phyloP scores from a whole-genome alignment of 2,888 invertebrate species.

The Odontothrips loti region DNA sequence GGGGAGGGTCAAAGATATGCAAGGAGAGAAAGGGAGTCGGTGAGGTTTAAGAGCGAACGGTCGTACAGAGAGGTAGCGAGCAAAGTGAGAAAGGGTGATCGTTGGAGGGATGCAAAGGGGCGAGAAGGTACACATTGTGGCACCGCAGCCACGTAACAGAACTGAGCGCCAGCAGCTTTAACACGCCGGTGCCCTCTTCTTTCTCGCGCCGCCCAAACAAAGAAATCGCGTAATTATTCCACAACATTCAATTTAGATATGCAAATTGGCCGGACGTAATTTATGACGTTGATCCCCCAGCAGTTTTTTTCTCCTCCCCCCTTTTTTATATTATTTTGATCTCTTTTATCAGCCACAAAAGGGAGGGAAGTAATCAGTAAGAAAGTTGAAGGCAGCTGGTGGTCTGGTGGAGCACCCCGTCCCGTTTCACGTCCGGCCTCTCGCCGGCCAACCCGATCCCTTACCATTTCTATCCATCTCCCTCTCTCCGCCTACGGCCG shows the following conservation, averaged over 20 bases:
- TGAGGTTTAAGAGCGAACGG: too few species aligned
- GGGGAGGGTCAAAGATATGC: neutral
- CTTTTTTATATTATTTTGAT: neutral
- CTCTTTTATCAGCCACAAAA: constrained; percentile 20
- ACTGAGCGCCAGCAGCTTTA: too few species aligned
- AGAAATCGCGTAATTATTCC: constrained; percentile 17
- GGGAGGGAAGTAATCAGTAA: constrained; percentile 5
- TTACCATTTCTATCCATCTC: neutral
- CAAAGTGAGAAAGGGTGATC: too few species aligned
- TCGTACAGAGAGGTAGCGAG: neutral
- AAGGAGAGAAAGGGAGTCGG: neutral
- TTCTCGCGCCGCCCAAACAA: neutral
- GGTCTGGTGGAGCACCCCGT: neutral
- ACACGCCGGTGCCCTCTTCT: too few species aligned
- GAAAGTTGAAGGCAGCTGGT: constrained; percentile 12
- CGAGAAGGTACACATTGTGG: too few species aligned
- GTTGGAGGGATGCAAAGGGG: too few species aligned
- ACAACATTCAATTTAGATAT: constrained; percentile 27
- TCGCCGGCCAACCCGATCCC: neutral
- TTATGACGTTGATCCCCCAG: constrained; percentile 14
- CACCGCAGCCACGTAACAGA: too few species aligned
- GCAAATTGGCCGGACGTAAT: constrained; percentile 24
- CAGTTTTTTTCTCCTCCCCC: neutral
- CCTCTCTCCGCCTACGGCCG: neutral
- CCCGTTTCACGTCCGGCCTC: neutral